These are phyloP conservation scores for Lochmaea crataegi DNA, from an alignment of 2,888 invertebrate species.

Conservation along the genomic window DNA sequence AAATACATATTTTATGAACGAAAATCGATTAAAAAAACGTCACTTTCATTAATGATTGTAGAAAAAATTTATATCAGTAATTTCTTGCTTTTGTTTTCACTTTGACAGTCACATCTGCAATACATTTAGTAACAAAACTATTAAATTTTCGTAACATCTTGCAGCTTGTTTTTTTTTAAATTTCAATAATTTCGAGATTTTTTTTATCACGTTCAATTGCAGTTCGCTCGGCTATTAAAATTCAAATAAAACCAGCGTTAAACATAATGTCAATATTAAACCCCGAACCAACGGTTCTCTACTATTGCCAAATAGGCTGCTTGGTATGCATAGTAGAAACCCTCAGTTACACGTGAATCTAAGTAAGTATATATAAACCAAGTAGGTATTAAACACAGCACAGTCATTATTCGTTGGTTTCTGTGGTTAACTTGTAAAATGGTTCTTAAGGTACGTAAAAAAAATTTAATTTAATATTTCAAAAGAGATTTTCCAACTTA, in stretches of 20 bases:
- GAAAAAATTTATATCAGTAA: too few relatives aligned
- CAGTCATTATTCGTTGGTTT: conserved; percentile 33
- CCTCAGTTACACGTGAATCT: conserved; percentile 47
- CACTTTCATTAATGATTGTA: too few relatives aligned
- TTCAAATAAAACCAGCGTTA: conserved; percentile 16
- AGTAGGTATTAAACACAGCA: conserved; percentile 29
- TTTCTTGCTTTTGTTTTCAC: too few relatives aligned
- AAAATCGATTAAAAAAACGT: too few relatives aligned
- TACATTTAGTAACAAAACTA: not conserved
- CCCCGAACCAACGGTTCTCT: conserved; percentile 20
- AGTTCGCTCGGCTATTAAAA: conserved; percentile 13
- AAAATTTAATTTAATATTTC: not conserved
- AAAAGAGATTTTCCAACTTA: not conserved
- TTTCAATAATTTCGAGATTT: conserved; percentile 8
- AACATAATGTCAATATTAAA: conserved; percentile 26
- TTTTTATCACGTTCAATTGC: conserved; percentile 16
- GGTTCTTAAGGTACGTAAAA: conserved; percentile 52
- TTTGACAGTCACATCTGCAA: not conserved
- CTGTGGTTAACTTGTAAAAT: conserved; percentile 40
- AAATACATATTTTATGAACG: too few relatives aligned
- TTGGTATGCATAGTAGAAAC: conserved; percentile 46
- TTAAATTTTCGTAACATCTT: not conserved
- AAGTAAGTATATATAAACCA: conserved; percentile 49
- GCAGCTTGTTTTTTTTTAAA: not conserved
- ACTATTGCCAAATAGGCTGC: conserved; percentile 42